A percentile compares a stretch with the other conserved stretches of the same genome.
These are phyloP conservation scores for Aphelenchoides bicaudatus DNA, from an alignment of 2,888 invertebrate species.

Conservation along the genomic window DNA sequence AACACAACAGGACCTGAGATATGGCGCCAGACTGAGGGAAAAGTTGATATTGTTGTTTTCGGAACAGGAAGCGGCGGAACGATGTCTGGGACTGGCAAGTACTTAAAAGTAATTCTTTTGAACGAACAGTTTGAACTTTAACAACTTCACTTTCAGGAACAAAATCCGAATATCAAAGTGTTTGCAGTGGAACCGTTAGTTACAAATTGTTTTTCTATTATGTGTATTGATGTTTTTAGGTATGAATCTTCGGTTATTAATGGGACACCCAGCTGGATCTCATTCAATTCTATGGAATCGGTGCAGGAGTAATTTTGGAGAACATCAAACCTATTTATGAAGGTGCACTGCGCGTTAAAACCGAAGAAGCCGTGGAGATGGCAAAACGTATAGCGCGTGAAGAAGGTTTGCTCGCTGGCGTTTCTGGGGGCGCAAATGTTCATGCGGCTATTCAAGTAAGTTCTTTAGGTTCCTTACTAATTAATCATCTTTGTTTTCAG, in stretches of 20 bases:
- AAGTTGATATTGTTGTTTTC: slow-evolving; percentile 53
- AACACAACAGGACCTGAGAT: slow-evolving; percentile 59
- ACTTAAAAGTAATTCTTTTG: slow-evolving; percentile 49
- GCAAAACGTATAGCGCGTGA: slow-evolving; percentile 49
- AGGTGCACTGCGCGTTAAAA: slow-evolving; percentile 36
- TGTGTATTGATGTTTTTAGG: too few species aligned
- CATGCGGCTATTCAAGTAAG: slow-evolving; percentile 45
- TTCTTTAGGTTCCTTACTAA: too few species aligned
- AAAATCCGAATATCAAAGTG: slow-evolving; percentile 44
- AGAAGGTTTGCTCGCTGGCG: slow-evolving; percentile 50
- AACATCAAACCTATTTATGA: slow-evolving; percentile 39
- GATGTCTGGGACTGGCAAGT: slow-evolving; percentile 46
- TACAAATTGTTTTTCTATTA: too few species aligned
- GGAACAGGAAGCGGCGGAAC: slow-evolving; percentile 54
- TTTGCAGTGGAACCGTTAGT: slow-evolving; percentile 51
- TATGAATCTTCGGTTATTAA: slow-evolving; percentile 50
- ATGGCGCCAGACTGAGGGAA: slow-evolving; percentile 57
- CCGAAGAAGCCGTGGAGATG: slow-evolving; percentile 55
- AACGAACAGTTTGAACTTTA: too few species aligned
- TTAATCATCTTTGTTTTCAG: too few species aligned
- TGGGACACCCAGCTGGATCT: too few species aligned
- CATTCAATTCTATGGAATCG: slow-evolving; percentile 54
- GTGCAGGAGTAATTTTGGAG: slow-evolving; percentile 47
- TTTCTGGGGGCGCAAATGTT: slow-evolving; percentile 52
- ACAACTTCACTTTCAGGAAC: too few species aligned